A percentile compares a stretch with the other conserved stretches of the same genome.
phyloP scores from a whole-genome alignment of 2,113 vertebrate genomes.

The Muntiacus muntjak region DNA sequence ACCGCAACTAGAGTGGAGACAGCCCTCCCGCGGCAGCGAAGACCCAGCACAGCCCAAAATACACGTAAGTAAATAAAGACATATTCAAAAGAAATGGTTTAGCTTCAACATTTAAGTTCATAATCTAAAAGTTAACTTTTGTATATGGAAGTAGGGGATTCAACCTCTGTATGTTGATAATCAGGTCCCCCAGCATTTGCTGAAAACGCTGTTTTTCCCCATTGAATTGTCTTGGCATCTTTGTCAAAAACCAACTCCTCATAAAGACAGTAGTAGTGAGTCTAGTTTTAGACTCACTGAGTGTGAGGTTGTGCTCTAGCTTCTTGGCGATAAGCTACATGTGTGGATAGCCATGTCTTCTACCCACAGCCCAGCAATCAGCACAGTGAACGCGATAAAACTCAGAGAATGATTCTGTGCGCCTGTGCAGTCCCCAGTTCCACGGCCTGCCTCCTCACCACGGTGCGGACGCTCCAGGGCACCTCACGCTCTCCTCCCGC shows the following conservation, averaged over 20 bases:
- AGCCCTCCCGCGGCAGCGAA: neutral
- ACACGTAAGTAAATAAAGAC: neutral
- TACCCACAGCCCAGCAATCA: neutral
- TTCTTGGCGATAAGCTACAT: neutral
- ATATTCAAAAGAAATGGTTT: neutral
- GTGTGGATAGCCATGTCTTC: neutral
- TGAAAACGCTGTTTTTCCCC: neutral
- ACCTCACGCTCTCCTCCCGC: no score
- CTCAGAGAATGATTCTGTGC: neutral
- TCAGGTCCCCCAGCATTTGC: neutral
- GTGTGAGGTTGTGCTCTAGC: neutral
- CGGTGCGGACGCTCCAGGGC: neutral
- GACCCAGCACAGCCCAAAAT: neutral
- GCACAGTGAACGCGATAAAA: neutral
- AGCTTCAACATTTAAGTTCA: neutral
- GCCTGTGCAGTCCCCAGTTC: fast-evolving
- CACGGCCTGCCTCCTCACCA: neutral
- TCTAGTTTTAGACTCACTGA: neutral
- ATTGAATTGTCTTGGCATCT: neutral
- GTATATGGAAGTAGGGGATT: neutral
- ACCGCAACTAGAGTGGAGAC: neutral
- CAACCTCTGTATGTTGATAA: neutral
- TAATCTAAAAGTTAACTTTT: neutral
- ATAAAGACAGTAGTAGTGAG: neutral
- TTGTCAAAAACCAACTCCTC: neutral